phyloP scores from a whole-genome alignment of 2,113 vertebrate genomes.

The Pandion haliaetus region DNA sequence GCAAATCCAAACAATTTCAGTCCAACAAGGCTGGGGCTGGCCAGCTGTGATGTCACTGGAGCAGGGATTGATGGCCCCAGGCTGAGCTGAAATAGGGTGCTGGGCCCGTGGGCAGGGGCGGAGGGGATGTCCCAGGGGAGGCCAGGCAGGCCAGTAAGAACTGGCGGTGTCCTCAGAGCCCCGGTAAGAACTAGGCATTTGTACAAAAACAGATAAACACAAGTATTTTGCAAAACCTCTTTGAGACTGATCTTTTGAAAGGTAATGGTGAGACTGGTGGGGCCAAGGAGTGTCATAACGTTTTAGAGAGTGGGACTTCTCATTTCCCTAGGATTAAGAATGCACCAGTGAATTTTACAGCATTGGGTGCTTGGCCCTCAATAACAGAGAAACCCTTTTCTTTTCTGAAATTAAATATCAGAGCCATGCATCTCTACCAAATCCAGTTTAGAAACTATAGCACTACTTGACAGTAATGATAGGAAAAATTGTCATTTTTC shows the following conservation, averaged over 20 bases:
- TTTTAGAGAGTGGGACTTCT: not conserved
- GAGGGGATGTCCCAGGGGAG: not conserved
- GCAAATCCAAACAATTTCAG: not conserved
- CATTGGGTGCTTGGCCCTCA: not conserved
- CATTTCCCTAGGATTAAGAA: not conserved
- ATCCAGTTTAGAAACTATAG: slow-evolving; percentile 14
- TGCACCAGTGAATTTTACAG: not conserved
- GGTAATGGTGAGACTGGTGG: not conserved
- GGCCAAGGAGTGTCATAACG: not conserved
- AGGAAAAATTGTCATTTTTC: slow-evolving; percentile 13
- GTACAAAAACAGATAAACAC: not conserved
- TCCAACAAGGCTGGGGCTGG: not conserved
- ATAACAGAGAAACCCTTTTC: not conserved
- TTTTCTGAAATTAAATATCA: slow-evolving; percentile 9
- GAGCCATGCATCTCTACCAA: not conserved
- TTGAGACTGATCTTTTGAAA: not conserved
- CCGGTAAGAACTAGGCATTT: not conserved
- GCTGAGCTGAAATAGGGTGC: not conserved
- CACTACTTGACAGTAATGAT: not conserved
- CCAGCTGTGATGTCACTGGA: not conserved
- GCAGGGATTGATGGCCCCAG: not conserved
- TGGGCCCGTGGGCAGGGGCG: not conserved
- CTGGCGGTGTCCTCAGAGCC: not conserved
- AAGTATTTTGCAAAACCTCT: not conserved
- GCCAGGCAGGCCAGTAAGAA: not conserved